These are phyloP conservation scores for Stenchaetothrips biformis DNA, from an alignment of 2,888 invertebrate genomes.

Conservation along the genomic window DNA sequence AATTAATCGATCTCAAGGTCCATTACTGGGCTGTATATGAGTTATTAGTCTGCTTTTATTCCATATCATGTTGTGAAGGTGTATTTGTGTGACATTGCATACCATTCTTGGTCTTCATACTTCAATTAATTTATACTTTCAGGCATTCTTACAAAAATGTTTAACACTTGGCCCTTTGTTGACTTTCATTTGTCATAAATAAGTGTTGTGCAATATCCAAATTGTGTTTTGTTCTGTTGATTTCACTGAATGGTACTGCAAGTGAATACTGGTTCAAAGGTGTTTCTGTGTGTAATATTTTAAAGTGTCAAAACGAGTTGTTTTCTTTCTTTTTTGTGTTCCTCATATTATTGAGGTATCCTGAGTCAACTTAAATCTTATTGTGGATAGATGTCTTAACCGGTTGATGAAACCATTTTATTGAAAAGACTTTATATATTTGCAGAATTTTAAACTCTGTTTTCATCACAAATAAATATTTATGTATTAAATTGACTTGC, in stretches of 20 bases:
- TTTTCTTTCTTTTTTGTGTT: background rate
- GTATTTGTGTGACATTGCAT: background rate
- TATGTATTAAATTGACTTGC: background rate
- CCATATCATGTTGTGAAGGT: background rate
- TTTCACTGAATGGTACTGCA: background rate
- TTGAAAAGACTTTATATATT: conserved; percentile 5
- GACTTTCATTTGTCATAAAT: background rate
- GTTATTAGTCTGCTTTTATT: too few relatives aligned
- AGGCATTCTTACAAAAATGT: background rate
- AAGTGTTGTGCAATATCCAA: background rate
- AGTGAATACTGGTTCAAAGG: background rate
- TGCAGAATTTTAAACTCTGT: conserved; percentile 21
- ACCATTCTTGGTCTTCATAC: background rate
- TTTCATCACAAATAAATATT: conserved; percentile 1
- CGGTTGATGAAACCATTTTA: background rate
- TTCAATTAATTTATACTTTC: background rate
- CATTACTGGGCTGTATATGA: too few relatives aligned
- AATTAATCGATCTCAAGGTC: too few relatives aligned
- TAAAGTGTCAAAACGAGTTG: background rate
- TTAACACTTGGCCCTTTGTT: background rate
- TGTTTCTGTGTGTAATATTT: background rate
- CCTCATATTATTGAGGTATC: background rate
- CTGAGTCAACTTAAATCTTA: background rate
- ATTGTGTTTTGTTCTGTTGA: background rate
- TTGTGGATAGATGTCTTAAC: background rate